Conservation (phyloP, 2,113 vertebrate genomes). For the Cavia porcellus region DNA sequence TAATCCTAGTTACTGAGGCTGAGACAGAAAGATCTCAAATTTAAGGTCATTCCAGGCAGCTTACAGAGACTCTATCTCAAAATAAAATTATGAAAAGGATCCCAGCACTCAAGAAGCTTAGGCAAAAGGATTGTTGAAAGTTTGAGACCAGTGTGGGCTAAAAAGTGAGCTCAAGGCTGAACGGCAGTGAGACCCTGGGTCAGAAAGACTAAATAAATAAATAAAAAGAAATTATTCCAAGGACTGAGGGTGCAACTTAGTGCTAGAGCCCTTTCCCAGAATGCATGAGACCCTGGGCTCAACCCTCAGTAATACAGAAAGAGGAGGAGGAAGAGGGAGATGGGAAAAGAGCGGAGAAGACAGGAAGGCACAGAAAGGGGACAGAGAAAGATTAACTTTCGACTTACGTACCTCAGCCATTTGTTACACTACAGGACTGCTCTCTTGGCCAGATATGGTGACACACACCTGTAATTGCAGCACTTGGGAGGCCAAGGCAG, state of each 20-base stretch:
- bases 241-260: not conserved
- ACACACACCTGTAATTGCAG: not conserved
- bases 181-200: not conserved
- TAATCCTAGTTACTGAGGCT: not conserved
- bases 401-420: constrained; percentile 55
- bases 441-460: not conserved
- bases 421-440: constrained; percentile 55
- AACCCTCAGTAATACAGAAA: not conserved
- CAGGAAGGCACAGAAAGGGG: not conserved
- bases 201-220: not conserved
- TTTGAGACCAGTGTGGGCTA: too few relatives aligned
- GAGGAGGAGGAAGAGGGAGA: not conserved
- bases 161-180: too few relatives aligned
- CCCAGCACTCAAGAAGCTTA: too few relatives aligned
- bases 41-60: not conserved
- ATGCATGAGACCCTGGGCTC: not conserved
- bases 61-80: not conserved
- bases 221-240: not conserved
- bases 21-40: not conserved
- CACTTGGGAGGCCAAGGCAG: not conserved
- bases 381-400: not conserved
- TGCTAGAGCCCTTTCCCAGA: not conserved
- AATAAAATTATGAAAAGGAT: not conserved
- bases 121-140: too few relatives aligned
- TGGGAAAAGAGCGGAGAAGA: not conserved